phyloP scores from a whole-genome alignment of 2,797 vertebrate species.

The Falco rusticolus region DNA sequence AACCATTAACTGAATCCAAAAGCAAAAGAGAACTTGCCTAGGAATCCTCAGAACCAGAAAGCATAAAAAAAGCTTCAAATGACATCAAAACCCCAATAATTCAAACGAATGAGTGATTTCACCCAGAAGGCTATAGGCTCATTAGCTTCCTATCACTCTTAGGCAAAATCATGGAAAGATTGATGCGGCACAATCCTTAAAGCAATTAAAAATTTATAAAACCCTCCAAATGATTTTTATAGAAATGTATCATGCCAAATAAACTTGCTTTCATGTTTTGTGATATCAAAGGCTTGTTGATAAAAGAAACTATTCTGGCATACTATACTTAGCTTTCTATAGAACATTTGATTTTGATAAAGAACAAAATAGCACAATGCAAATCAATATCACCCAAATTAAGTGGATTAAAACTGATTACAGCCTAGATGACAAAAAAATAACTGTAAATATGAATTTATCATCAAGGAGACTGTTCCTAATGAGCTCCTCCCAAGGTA shows the following conservation, averaged over 20 bases:
- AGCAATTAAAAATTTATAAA: background rate
- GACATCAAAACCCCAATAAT: background rate
- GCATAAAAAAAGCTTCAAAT: background rate
- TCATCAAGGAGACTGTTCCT: background rate
- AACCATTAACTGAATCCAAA: background rate
- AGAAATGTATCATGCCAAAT: background rate
- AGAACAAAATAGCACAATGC: background rate
- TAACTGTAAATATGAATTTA: slow-evolving; percentile 12
- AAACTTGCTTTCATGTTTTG: background rate
- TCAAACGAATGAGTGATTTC: background rate
- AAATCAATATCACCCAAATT: background rate
- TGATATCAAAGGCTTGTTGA: background rate
- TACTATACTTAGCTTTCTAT: background rate
- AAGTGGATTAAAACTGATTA: slow-evolving; percentile 33
- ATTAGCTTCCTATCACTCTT: background rate
- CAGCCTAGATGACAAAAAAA: background rate
- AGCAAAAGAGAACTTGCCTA: background rate
- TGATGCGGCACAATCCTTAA: background rate
- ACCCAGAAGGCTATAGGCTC: background rate
- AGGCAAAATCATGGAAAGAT: background rate
- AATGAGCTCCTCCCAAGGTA: background rate
- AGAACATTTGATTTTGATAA: slow-evolving; percentile 19
- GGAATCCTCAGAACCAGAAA: background rate
- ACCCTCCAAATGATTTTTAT: background rate
- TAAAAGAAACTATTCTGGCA: background rate